Evolutionary conservation across 2,888 invertebrate species (phyloP).

Genomic region (Cheilosia soror): DNA sequence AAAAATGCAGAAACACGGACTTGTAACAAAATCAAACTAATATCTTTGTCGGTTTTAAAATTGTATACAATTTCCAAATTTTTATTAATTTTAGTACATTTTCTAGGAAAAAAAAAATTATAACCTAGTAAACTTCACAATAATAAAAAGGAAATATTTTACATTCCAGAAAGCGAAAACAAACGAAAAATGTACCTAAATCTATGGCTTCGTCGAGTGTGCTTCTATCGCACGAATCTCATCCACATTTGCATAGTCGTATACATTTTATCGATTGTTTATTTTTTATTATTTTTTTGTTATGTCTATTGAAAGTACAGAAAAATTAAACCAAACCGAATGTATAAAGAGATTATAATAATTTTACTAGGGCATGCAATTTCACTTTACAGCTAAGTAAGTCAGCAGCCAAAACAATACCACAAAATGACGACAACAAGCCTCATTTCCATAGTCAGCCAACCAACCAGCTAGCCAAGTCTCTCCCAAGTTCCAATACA

Average conservation of each 20-base stretch:
- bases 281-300: neutral
- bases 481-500: slow-evolving; percentile 32
- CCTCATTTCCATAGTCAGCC: slow-evolving; percentile 30
- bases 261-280: slow-evolving; percentile 7
- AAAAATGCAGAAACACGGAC: no score
- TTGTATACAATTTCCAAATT: no score
- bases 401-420: slow-evolving; percentile 56
- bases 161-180: slow-evolving; percentile 1
- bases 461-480: slow-evolving; percentile 37
- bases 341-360: slow-evolving; percentile 27
- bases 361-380: slow-evolving; percentile 74
- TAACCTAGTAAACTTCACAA: no score
- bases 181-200: neutral
- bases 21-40: no score
- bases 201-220: neutral
- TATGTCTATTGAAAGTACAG: neutral
- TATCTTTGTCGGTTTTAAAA: no score
- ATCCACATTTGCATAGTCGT: slow-evolving; percentile 1
- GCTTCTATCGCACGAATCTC: slow-evolving; percentile 8
- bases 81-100: no score
- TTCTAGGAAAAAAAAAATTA: no score
- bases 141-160: neutral
- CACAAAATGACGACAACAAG: slow-evolving; percentile 27
- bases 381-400: slow-evolving; percentile 72
- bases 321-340: slow-evolving; percentile 14